Base-by-base conservation (phyloP, 2,888 invertebrate genomes). In the Phalangium opilio region DNA sequence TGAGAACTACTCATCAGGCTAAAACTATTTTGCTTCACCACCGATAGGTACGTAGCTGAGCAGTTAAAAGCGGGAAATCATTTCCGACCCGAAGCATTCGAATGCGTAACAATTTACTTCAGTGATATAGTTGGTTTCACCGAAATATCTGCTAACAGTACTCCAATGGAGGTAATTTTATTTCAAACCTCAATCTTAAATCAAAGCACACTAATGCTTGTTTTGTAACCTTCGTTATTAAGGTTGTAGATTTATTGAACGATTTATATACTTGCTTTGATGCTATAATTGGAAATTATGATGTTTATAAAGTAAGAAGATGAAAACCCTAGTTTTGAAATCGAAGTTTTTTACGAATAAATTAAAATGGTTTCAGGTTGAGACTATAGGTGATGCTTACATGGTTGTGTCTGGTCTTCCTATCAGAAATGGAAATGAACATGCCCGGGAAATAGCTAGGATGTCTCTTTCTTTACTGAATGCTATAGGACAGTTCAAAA, bases 331-430 rank as follows among this genome's bases (percentile, higher is more conserved):
- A n/a, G n/a, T n/a, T n/a, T n/a, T n/a, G n/a, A n/a, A n/a, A n/a
- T n/a, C n/a, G n/a, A n/a, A n/a, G n/a, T n/a, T n/a, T n/a, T n/a
- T n/a, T n/a, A n/a, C n/a, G n/a, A n/a, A n/a, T n/a, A n/a, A n/a
- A n/a, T 27, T 27, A 27, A 27, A 7, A 7, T 27, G 4, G 27
- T 27, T 27, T 38, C 2, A 53, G 53, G 53, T 54, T 5, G 54
- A 54, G 21, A 54, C 54, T 14, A 54, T 54, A 19, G 54, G 54
- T 10, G 55, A 55, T 38, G 54, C 51, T 10, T 67, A 67, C 50
- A 65, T 67, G 66, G 66, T 67, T 21, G 67, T 67, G 11, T 67
- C 67, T 18, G 67, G 67, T 8, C 55, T 67, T 12, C 67, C 67
- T 1, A 53, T 59, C 7, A 53, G 60, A 34, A 67, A 67, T 54